Conservation (phyloP, 2,888 invertebrate species). For the Troides oblongomaculatus region DNA sequence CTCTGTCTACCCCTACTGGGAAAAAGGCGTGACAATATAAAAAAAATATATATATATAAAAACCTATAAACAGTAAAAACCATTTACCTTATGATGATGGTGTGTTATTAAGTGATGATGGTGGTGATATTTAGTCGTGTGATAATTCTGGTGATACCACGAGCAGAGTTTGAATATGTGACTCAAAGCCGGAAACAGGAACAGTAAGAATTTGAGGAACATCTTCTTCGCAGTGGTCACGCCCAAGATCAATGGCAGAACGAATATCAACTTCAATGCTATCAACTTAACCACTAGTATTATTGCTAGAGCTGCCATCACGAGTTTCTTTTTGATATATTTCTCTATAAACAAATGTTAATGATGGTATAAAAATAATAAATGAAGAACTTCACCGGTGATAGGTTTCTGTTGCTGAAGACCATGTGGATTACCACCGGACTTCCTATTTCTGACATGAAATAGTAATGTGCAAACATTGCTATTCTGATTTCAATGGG, state of each 20-base stretch:
- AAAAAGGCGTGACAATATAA: too few relatives aligned
- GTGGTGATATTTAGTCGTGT: slow-evolving; percentile 88
- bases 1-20: too few relatives aligned
- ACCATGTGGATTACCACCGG: too few relatives aligned
- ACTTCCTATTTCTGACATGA: too few relatives aligned
- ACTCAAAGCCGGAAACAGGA: slow-evolving; percentile 89
- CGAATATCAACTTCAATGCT: slow-evolving; percentile 88
- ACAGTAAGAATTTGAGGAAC: slow-evolving; percentile 88
- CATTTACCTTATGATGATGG: slow-evolving; percentile 82
- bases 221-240: slow-evolving; percentile 91
- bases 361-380: neutral
- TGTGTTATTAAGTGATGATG: slow-evolving; percentile 90
- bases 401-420: too few relatives aligned
- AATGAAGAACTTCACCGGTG: too few relatives aligned
- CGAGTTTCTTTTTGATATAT: slow-evolving; percentile 86
- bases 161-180: slow-evolving; percentile 92
- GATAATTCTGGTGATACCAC: slow-evolving; percentile 87
- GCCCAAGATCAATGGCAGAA: slow-evolving; percentile 88
- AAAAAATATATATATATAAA: too few relatives aligned
- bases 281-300: slow-evolving; percentile 89
- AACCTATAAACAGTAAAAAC: neutral
- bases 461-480: too few relatives aligned
- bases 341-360: slow-evolving; percentile 80
- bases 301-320: slow-evolving; percentile 87
- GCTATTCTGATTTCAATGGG: too few relatives aligned